Conservation (phyloP, 1,140 invertebrate genomes). For the Melitaea cinxia region DNA sequence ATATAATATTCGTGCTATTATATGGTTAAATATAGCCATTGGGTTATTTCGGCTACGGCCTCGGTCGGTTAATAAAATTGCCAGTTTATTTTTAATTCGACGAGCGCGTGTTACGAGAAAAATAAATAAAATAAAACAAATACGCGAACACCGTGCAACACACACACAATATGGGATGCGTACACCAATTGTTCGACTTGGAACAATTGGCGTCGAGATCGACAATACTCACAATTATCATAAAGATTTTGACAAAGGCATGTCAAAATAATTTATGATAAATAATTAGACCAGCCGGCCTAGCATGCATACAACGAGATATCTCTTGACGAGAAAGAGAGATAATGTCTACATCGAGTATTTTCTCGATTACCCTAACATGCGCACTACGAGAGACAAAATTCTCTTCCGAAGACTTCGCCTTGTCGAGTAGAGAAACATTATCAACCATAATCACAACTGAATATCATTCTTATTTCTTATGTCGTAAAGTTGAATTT, state of each 20-base stretch:
- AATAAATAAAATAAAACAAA: conserved; percentile 59
- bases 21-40: conserved; percentile 53
- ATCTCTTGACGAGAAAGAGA: no score
- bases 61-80: conserved; percentile 69
- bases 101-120: conserved; percentile 58
- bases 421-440: no score
- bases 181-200: conserved; percentile 49
- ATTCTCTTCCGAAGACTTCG: no score
- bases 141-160: conserved; percentile 33
- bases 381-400: no score
- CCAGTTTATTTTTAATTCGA: conserved; percentile 71
- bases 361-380: no score
- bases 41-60: conserved; percentile 64
- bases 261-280: no score
- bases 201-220: conserved; percentile 45
- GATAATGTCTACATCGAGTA: no score
- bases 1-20: conserved; percentile 22
- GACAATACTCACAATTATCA: conserved; percentile 48
- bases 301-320: no score
- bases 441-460: no score
- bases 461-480: no score
- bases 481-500: no score
- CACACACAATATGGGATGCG: conserved; percentile 44
- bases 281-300: no score
- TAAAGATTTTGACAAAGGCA: conserved; percentile 48